Evolutionary conservation across 2,888 invertebrate species (phyloP).

Genomic region (Volucella zonaria): DNA sequence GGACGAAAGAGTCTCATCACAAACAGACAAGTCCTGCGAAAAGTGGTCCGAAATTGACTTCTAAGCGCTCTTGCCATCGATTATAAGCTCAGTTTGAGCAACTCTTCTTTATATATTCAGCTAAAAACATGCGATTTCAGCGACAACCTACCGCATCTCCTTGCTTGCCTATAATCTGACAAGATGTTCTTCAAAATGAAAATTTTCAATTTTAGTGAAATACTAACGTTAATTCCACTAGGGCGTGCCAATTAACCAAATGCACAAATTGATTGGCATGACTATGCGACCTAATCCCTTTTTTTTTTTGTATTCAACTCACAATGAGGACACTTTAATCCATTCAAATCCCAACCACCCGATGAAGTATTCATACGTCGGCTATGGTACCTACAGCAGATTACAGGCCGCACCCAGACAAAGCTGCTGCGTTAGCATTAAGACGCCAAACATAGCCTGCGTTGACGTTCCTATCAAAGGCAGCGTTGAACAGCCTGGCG

Average conservation of each 20-base stretch:
- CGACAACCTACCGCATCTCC: neutral
- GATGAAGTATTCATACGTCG: too few relatives aligned
- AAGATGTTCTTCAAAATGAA: conserved; percentile 27
- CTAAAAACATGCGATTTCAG: too few relatives aligned
- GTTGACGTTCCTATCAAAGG: conserved; percentile 9
- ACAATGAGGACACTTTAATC: conserved; percentile 48
- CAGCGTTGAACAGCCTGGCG: conserved; percentile 26
- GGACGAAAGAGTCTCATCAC: too few relatives aligned
- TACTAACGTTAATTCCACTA: conserved; percentile 15
- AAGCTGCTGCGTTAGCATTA: conserved; percentile 41
- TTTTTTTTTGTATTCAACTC: conserved; percentile 39
- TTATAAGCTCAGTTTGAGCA: too few relatives aligned
- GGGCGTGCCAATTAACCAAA: conserved; percentile 40
- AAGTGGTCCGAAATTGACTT: too few relatives aligned
- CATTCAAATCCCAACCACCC: conserved; percentile 5
- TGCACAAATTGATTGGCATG: conserved; percentile 51
- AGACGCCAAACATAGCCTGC: conserved; percentile 39
- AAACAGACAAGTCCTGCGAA: too few relatives aligned
- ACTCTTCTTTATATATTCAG: too few relatives aligned
- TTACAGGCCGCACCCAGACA: conserved; percentile 41
- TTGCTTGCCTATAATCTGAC: conserved; percentile 5
- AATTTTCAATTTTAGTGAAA: conserved; percentile 8
- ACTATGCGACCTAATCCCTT: conserved; percentile 56
- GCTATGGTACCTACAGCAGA: conserved; percentile 7
- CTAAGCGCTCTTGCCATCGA: too few relatives aligned